Evolutionary conservation across 1,140 invertebrate species (phyloP).

Genomic region (Stegodyphus dumicola): DNA sequence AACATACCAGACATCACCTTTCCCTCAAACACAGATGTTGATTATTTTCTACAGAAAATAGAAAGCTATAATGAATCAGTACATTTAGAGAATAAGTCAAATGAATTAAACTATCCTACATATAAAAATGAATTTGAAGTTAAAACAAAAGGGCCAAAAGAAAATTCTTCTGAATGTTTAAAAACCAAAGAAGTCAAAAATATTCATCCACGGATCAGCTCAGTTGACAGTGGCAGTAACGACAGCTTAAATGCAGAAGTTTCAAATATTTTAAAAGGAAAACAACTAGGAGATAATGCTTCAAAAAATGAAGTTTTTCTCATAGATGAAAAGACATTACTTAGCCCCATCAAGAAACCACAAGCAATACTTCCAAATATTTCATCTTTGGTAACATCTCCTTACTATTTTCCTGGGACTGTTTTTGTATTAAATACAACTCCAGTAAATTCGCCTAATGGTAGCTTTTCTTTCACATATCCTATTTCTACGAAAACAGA

Average conservation of each 20-base stretch:
- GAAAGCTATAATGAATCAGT: not conserved
- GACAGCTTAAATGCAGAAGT: constrained; percentile 46
- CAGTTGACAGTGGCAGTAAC: constrained; percentile 17
- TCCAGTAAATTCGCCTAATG: not conserved
- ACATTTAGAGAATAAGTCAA: too few species aligned
- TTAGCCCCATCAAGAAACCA: constrained; percentile 42
- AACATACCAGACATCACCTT: not conserved
- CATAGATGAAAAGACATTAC: constrained; percentile 38
- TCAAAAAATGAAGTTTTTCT: constrained; percentile 4
- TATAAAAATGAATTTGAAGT: too few species aligned
- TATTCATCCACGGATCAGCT: not conserved
- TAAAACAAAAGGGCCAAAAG: too few species aligned
- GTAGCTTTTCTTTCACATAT: too few species aligned
- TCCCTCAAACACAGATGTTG: constrained; percentile 15
- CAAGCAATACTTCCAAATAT: not conserved
- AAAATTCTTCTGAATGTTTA: too few species aligned
- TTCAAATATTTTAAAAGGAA: constrained; percentile 24
- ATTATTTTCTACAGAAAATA: constrained; percentile 14
- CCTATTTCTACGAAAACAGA: too few species aligned
- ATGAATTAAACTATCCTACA: too few species aligned
- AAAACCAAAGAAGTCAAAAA: too few species aligned
- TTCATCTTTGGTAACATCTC: constrained; percentile 11
- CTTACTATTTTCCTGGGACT: constrained; percentile 13
- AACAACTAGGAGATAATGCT: not conserved
- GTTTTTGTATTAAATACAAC: constrained; percentile 15